phyloP scores from a whole-genome alignment of 2,888 invertebrate species.

The Orchesellides sinensis region DNA sequence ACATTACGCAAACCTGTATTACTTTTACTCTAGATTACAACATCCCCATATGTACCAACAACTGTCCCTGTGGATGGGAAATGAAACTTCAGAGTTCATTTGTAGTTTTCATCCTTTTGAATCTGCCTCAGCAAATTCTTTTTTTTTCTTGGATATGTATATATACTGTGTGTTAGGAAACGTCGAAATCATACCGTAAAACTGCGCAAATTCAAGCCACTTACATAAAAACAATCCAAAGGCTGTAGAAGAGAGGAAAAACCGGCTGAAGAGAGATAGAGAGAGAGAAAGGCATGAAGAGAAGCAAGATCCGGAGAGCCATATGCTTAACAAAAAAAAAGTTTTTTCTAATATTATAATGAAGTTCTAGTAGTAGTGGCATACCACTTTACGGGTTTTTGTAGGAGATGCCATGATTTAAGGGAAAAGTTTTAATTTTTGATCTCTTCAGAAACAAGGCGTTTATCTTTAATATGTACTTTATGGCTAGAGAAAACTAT shows the following conservation, averaged over 20 bases:
- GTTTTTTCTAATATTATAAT: constrained; percentile 55
- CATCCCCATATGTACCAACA: constrained; percentile 26
- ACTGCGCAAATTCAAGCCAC: background rate
- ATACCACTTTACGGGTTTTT: constrained; percentile 36
- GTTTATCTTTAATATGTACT: constrained; percentile 59
- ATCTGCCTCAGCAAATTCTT: background rate
- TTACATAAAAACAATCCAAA: background rate
- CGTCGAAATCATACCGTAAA: no score
- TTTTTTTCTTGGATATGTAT: constrained; percentile 19
- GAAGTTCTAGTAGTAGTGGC: constrained; percentile 41
- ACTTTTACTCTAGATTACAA: constrained; percentile 9
- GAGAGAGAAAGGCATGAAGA: background rate
- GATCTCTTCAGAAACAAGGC: constrained; percentile 63
- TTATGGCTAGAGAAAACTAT: constrained; percentile 22
- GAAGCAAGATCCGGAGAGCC: no score
- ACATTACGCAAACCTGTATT: no score
- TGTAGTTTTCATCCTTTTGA: constrained; percentile 46
- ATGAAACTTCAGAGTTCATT: constrained; percentile 46
- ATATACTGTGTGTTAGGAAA: background rate
- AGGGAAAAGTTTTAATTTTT: constrained; percentile 66
- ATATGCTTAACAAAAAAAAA: constrained; percentile 32
- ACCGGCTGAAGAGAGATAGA: constrained; percentile 2
- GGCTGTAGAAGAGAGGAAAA: background rate
- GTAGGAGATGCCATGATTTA: constrained; percentile 55
- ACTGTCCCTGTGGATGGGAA: constrained; percentile 42